Evolutionary conservation across 53 echinoderm and acorn worm genomes (phyloP), one percentile per base, ranked within the genome.

Genomic region (Patiria pectinifera): DNA sequence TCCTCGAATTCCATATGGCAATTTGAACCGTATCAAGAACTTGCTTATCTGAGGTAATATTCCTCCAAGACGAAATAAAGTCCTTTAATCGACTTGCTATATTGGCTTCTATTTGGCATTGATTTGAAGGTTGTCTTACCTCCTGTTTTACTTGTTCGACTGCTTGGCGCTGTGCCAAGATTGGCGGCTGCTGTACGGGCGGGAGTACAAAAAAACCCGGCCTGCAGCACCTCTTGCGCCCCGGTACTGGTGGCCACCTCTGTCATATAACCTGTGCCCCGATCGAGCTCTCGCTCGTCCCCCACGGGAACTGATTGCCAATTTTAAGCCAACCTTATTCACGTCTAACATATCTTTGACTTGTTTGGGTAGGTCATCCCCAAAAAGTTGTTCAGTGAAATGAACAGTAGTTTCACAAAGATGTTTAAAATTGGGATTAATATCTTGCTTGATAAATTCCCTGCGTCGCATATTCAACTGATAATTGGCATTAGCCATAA

Each of bases 1-100:
- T 91, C 82, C 24, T 80, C 59, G 86, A 91, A 94, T 24, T 91
- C 94, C 81, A 91, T 86, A 47, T 91, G 66, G 49, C 91, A 77
- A 48, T 91, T 66, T 83, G 84, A n/a, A 94, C 84, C 22, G 83
- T 89, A 83, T 89, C 89, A 83, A 89, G 14, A 23, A 94, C 74
- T 71, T 86, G 70, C 16, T 16, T 48, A 78, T 94, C 91, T 69
- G 84, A 83, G 21, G 94, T 91, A 60, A 91, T 78, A 53, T 89
- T 62, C 72, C 74, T 45, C 94, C 80, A 93, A 62, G 78, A 26
- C 6, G 72, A 19, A 10, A 62, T 23, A 84, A 83, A 90, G 26
- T 89, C 48, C 78, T 93, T 84, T 75, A 93, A 84, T 26, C 90
- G 76, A 82, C 76, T 90, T 59, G 90, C 93, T 16, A 62, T 63